Evolutionary conservation across 2,113 vertebrate species (phyloP).

Genomic region (Columba livia): DNA sequence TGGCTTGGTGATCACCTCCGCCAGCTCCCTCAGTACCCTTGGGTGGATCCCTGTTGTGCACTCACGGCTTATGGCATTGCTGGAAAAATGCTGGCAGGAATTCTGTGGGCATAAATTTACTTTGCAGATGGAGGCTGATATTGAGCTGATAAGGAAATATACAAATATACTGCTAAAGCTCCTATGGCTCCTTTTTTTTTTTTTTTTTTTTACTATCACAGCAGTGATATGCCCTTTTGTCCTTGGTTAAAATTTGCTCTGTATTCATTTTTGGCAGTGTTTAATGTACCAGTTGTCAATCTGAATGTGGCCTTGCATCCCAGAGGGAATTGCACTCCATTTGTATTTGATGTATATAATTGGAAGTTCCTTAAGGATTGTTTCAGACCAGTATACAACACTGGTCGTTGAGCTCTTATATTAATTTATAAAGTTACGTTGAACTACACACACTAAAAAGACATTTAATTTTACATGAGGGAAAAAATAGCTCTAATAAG

Average conservation of each 20-base stretch:
- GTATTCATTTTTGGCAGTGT: constrained; percentile 31
- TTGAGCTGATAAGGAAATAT: background rate
- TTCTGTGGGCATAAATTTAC: constrained; percentile 15
- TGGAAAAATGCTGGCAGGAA: constrained; percentile 20
- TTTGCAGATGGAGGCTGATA: constrained; percentile 10
- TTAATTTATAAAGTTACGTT: background rate
- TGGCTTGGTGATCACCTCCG: too few relatives aligned
- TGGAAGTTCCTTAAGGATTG: constrained; percentile 3
- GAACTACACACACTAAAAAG: background rate
- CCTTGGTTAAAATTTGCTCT: constrained; percentile 51
- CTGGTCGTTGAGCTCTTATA: background rate
- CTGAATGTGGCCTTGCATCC: background rate
- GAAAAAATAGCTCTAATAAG: background rate
- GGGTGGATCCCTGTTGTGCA: background rate
- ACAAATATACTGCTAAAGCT: constrained; percentile 5
- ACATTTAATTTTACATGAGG: background rate
- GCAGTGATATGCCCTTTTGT: constrained; percentile 3
- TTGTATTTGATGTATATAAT: background rate
- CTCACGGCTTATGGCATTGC: background rate
- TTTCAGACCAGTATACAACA: background rate
- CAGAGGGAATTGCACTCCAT: constrained; percentile 2
- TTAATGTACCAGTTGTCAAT: constrained; percentile 27
- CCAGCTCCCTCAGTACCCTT: too few relatives aligned
- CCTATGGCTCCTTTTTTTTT: background rate
- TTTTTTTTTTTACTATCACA: background rate